phyloP scores from a whole-genome alignment of 2,113 vertebrate species.

The Xenopus borealis region DNA sequence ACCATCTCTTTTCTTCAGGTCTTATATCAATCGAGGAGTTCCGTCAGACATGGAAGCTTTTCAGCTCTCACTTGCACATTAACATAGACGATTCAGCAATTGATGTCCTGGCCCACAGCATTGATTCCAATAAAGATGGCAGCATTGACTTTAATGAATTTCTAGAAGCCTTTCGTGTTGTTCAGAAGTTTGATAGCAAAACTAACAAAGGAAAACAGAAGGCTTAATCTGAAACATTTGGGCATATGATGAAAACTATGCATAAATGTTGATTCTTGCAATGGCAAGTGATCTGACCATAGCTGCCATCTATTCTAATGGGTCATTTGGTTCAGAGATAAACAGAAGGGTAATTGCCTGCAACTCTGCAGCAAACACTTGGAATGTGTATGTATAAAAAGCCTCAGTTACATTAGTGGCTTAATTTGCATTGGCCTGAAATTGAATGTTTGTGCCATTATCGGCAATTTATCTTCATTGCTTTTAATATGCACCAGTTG shows the following conservation, averaged over 20 bases:
- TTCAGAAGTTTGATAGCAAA: conserved; percentile 77
- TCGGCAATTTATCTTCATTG: neutral
- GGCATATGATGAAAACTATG: neutral
- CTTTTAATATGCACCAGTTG: no score
- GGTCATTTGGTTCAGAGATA: neutral
- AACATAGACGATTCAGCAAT: conserved; percentile 67
- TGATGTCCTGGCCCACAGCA: conserved; percentile 78
- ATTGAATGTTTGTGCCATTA: neutral
- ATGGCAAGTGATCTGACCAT: neutral
- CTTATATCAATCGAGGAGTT: conserved; percentile 92
- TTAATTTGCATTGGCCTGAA: neutral
- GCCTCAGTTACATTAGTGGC: neutral
- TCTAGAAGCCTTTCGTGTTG: conserved; percentile 88
- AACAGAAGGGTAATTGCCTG: neutral
- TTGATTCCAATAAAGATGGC: conserved; percentile 94
- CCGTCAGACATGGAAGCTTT: conserved; percentile 85
- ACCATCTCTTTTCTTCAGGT: conserved; percentile 64
- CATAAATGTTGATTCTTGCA: neutral
- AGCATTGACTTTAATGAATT: conserved; percentile 96
- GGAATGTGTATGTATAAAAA: neutral
- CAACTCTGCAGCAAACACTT: neutral
- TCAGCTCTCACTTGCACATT: conserved; percentile 79
- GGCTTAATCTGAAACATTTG: neutral
- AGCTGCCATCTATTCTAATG: neutral
- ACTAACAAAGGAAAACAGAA: conserved; percentile 41